Conservation (phyloP, 2,113 vertebrate genomes). For the Bufo gargarizans region DNA sequence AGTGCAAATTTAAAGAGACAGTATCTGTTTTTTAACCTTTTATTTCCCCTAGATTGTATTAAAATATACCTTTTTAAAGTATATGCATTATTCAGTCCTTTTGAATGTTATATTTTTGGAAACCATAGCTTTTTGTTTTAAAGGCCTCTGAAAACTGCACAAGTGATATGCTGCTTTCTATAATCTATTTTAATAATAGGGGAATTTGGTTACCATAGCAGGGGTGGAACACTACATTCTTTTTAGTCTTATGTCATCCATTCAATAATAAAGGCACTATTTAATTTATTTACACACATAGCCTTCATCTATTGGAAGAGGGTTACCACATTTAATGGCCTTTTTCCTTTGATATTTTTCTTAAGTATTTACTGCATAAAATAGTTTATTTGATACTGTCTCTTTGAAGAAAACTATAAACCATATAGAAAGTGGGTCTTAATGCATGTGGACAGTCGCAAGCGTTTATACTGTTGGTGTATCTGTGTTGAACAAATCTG, state of each 20-base stretch:
- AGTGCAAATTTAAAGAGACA: constrained; percentile 85
- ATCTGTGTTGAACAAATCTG: constrained; percentile 88
- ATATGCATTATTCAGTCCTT: constrained; percentile 82
- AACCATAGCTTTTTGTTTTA: constrained; percentile 85
- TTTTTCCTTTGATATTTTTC: constrained; percentile 66
- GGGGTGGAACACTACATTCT: constrained; percentile 82
- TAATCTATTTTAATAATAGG: constrained; percentile 86
- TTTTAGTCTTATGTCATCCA: constrained; percentile 79
- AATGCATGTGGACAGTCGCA: constrained; percentile 97
- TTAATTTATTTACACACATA: constrained; percentile 86
- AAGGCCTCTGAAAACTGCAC: constrained; percentile 86
- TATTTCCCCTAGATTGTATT: constrained; percentile 81
- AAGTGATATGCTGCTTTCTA: constrained; percentile 88
- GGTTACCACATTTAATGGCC: constrained; percentile 76
- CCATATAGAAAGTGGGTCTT: constrained; percentile 91
- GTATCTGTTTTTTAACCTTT: constrained; percentile 77
- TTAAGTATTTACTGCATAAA: constrained; percentile 41
- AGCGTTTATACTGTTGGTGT: constrained; percentile 92
- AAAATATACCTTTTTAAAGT: constrained; percentile 81
- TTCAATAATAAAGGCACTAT: constrained; percentile 76
- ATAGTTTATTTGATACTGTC: constrained; percentile 84
- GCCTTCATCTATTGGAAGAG: constrained; percentile 73
- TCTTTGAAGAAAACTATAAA: constrained; percentile 93
- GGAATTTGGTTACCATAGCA: constrained; percentile 79
- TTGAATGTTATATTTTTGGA: constrained; percentile 86